Conservation (phyloP, 1,140 invertebrate species). For the Cataglyphis hispanica region DNA sequence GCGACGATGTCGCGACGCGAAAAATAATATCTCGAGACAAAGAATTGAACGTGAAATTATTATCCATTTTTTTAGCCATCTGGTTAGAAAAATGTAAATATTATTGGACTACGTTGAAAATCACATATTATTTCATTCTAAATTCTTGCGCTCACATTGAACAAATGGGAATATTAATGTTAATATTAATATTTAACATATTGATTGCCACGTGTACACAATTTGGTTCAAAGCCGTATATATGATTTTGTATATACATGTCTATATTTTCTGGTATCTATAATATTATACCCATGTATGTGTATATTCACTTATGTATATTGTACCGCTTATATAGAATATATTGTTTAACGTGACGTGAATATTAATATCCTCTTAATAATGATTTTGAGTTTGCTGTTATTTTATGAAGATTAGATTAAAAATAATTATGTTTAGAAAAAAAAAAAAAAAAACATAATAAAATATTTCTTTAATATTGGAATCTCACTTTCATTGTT, state of each 20-base stretch:
- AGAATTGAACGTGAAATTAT: constrained; percentile 24
- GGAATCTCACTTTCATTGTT: constrained; percentile 4
- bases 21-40: constrained; percentile 44
- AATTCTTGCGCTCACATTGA: too few relatives aligned
- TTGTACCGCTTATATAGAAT: not conserved
- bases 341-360: not conserved
- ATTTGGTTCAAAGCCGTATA: not conserved
- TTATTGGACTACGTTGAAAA: not conserved
- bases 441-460: constrained; percentile 9
- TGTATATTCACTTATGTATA: not conserved
- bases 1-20: constrained; percentile 10
- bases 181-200: not conserved
- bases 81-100: not conserved
- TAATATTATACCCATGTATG: not conserved
- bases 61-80: not conserved
- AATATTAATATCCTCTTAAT: not conserved
- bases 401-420: not conserved
- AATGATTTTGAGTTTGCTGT: not conserved
- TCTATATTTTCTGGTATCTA: not conserved
- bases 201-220: not conserved
- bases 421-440: constrained; percentile 2
- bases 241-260: not conserved
- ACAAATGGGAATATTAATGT: not conserved
- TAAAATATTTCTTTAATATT: constrained; percentile 33
- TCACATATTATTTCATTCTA: not conserved